Evolutionary conservation across 2,797 vertebrate species (phyloP), one percentile per base, ranked within the genome.

Genomic region (Liparis tanakae): DNA sequence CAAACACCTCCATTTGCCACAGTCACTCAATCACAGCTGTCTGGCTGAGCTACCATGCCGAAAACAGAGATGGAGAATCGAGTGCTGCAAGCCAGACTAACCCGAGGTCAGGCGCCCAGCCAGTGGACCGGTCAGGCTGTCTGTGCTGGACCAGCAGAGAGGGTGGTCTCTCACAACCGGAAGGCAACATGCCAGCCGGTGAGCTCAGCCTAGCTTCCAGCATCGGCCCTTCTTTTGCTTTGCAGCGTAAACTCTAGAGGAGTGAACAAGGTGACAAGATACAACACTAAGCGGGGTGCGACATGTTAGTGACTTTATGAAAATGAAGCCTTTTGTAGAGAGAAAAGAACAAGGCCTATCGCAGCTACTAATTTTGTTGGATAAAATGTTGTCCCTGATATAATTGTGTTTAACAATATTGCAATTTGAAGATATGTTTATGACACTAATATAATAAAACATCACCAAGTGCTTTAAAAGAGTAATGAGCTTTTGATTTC

Each of bases 101-200:
- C 77, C 60, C 34, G 56, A 83, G 77, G 70, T 78, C 75, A 79
- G 82, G 79, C 79, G 85, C 67, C 51, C 58, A 67, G 88, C 82
- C 84, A 88, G 72, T 83, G 34, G 79, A 79, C 71, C 76, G 74
- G 74, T 67, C 51, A 71, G 81, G 18, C 79, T 80, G 81, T 66
- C 75, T 60, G 22, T 73, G 72, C 67, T 79, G 79, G 80, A 58
- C 77, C 56, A 82, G 63, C 68, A 78, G 75, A 77, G 78, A 86
- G 78, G 81, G 76, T 85, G 72, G 70, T 80, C 82, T 86, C 76
- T 83, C 76, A 82, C 64, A 85, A 74, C 74, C 81, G 67, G 33
- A 81, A 74, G 84, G 76, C 72, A 77, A 67, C 41, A 34, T 64
- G 74, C 77, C 77, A 81, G 75, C 81, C 73, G 83, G 79, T 80